A percentile compares a stretch with the other conserved stretches of the same genome.
Conservation (phyloP, 1,140 invertebrate genomes). For the Tetramorium simillimum region DNA sequence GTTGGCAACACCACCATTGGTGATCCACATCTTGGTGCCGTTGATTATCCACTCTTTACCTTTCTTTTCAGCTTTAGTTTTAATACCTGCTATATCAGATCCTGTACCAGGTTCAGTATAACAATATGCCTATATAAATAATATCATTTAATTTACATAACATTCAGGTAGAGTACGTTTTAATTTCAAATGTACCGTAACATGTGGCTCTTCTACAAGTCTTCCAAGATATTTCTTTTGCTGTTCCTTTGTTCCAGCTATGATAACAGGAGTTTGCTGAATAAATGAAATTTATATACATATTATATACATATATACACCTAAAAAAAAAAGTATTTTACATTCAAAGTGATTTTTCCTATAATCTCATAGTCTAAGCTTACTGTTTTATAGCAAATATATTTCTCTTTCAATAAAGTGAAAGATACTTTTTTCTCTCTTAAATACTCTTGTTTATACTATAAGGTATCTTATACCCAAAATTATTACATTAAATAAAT, state of each 20-base stretch:
- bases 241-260: constrained; percentile 94
- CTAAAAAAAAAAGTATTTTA: no score
- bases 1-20: constrained; percentile 97
- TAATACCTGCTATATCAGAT: constrained; percentile 96
- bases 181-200: constrained; percentile 90
- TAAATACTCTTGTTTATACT: no score
- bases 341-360: no score
- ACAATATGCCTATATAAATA: constrained; percentile 91
- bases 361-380: no score
- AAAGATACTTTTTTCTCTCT: no score
- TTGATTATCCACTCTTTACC: constrained; percentile 98
- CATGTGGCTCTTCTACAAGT: constrained; percentile 93
- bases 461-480: no score
- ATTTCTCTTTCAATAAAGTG: no score
- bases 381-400: no score
- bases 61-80: constrained; percentile 97
- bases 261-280: constrained; percentile 94
- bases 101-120: constrained; percentile 97
- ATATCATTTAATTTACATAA: neutral
- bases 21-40: constrained; percentile 99
- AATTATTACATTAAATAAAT: constrained; percentile 16
- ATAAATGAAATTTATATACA: constrained; percentile 78
- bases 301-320: neutral
- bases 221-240: constrained; percentile 97
- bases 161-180: neutral